Percentiles rank a stretch among this genome's conserved stretches.
Evolutionary conservation across 1,140 invertebrate genomes (phyloP).

Genomic region (Muscidifurax raptorellus): DNA sequence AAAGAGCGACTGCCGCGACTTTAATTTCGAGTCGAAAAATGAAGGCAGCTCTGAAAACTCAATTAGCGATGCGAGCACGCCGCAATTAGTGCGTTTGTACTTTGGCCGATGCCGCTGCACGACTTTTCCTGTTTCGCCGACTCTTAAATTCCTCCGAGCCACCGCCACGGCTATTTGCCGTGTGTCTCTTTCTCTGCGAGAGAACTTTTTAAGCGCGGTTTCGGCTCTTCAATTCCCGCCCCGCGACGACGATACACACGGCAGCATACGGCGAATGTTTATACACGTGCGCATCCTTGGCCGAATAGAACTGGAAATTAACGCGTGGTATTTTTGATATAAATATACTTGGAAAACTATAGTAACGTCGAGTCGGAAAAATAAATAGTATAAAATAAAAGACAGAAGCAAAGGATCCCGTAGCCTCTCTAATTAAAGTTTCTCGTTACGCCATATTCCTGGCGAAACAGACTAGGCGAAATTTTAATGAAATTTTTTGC

Average conservation of each 20-base stretch:
- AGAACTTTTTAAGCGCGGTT: slow-evolving; percentile 42
- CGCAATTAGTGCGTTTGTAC: slow-evolving; percentile 53
- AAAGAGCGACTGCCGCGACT: neutral
- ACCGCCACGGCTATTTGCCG: neutral
- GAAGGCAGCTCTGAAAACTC: neutral
- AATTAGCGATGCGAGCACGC: neutral
- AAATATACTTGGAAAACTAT: too few species aligned
- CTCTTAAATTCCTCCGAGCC: neutral
- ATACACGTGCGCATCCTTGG: too few species aligned
- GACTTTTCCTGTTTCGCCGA: neutral
- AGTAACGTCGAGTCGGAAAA: neutral
- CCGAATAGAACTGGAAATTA: neutral
- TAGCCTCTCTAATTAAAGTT: slow-evolving; percentile 10
- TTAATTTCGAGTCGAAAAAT: neutral
- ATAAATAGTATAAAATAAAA: neutral
- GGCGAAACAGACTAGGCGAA: neutral
- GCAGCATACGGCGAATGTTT: neutral
- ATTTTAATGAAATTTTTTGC: slow-evolving; percentile 26
- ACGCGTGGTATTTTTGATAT: neutral
- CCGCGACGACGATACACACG: neutral
- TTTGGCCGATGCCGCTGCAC: neutral
- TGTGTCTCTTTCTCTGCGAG: neutral
- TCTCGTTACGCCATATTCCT: neutral
- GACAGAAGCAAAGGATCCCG: neutral
- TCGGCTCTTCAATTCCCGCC: slow-evolving; percentile 32